Conservation (phyloP, 2,888 invertebrate species). For the Himalopsyche japonica region DNA sequence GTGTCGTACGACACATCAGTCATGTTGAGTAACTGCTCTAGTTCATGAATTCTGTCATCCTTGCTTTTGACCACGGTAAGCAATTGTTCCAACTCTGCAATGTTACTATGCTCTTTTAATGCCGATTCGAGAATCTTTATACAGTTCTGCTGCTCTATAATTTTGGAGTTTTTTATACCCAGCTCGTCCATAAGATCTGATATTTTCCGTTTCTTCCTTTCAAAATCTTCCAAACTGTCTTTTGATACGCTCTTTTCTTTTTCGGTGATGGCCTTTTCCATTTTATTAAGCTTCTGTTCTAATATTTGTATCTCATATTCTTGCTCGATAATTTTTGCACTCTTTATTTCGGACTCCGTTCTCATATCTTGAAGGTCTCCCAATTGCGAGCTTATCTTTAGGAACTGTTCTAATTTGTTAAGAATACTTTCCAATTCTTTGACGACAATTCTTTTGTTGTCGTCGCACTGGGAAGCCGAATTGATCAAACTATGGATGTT, state of each 20-base stretch:
- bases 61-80: constrained; percentile 63
- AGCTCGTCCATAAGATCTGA: constrained; percentile 55
- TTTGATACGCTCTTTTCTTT: constrained; percentile 15
- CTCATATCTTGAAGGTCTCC: constrained; percentile 41
- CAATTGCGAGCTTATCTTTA: constrained; percentile 23
- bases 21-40: constrained; percentile 67
- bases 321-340: constrained; percentile 42
- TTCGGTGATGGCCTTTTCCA: constrained; percentile 6
- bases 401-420: constrained; percentile 42
- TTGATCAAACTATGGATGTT: not conserved
- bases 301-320: constrained; percentile 39
- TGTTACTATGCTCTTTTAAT: constrained; percentile 60
- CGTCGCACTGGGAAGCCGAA: not conserved
- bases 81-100: constrained; percentile 63
- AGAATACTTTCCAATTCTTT: constrained; percentile 43
- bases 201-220: constrained; percentile 50
- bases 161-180: constrained; percentile 57
- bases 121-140: constrained; percentile 60
- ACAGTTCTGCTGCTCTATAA: constrained; percentile 61
- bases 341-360: constrained; percentile 40
- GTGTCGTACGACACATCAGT: constrained; percentile 48
- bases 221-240: constrained; percentile 13
- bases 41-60: constrained; percentile 72
- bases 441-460: constrained; percentile 10
- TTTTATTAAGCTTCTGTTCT: constrained; percentile 15